Percentiles rank a stretch among this genome's conserved stretches.
These are phyloP conservation scores for Sebastes paucispinis DNA, from an alignment of 2,797 vertebrate species.

Conservation along the genomic window DNA sequence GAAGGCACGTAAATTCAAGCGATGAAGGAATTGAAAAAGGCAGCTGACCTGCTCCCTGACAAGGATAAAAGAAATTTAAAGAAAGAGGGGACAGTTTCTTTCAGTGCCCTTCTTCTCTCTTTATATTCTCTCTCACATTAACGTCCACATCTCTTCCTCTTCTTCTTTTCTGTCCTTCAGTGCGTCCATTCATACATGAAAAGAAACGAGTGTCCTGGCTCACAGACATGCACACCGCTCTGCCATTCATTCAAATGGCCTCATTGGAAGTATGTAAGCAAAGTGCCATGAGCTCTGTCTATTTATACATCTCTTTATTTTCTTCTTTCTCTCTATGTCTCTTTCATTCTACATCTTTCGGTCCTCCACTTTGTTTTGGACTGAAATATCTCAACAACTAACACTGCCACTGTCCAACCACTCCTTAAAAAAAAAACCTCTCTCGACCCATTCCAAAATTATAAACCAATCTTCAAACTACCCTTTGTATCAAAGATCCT, in stretches of 20 bases:
- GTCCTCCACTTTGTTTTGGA: no score
- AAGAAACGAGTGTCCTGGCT: background rate
- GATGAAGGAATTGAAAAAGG: constrained; percentile 1
- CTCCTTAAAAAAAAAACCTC: no score
- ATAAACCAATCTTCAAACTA: no score
- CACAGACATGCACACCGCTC: background rate
- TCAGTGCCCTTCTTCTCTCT: background rate
- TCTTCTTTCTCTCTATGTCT: background rate
- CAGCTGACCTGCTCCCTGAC: constrained; percentile 32
- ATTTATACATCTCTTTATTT: background rate
- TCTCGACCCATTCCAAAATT: no score
- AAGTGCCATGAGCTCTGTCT: background rate
- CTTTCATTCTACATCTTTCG: background rate
- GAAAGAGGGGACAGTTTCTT: background rate
- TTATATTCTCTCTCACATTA: background rate
- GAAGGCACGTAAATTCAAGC: background rate
- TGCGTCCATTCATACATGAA: background rate
- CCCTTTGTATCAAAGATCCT: no score
- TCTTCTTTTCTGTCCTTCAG: background rate
- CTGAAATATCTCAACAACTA: no score
- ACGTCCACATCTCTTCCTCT: background rate
- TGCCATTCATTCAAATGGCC: background rate
- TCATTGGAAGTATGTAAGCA: background rate
- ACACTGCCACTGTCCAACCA: no score
- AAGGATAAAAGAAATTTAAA: background rate